These are phyloP conservation scores for Nephrotoma appendiculata DNA, from an alignment of 2,888 invertebrate genomes.

Conservation along the genomic window DNA sequence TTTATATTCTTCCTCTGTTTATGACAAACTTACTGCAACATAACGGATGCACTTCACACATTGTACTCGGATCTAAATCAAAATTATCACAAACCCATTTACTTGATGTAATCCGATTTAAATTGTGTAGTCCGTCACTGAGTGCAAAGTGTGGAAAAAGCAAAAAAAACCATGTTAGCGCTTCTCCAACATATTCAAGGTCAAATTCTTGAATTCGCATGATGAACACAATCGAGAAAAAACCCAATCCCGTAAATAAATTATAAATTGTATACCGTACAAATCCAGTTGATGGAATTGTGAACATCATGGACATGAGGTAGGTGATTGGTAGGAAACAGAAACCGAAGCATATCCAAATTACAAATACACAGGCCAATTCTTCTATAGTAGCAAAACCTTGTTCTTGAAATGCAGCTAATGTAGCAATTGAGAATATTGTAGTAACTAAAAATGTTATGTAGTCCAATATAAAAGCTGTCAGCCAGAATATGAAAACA, in stretches of 20 bases:
- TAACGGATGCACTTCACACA: background rate
- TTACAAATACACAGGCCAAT: slow-evolving; percentile 13
- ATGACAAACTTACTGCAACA: background rate
- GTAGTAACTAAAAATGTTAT: slow-evolving; percentile 51
- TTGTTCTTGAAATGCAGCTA: slow-evolving; percentile 49
- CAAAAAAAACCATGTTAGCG: slow-evolving; percentile 51
- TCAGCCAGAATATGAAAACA: slow-evolving; percentile 54
- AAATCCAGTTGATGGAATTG: slow-evolving; percentile 59
- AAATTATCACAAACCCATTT: background rate
- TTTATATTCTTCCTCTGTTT: too few relatives aligned
- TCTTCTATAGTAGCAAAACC: slow-evolving; percentile 29
- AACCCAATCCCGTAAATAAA: slow-evolving; percentile 55
- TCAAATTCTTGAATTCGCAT: slow-evolving; percentile 44
- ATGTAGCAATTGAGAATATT: slow-evolving; percentile 44
- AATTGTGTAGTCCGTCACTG: slow-evolving; percentile 30
- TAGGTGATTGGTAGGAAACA: slow-evolving; percentile 61
- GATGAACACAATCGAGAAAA: slow-evolving; percentile 53
- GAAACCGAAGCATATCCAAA: slow-evolving; percentile 40
- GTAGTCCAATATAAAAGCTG: slow-evolving; percentile 41
- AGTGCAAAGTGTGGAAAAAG: slow-evolving; percentile 56
- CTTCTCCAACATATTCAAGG: slow-evolving; percentile 40
- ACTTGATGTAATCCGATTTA: background rate
- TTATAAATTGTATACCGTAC: slow-evolving; percentile 57
- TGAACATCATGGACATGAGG: slow-evolving; percentile 51
- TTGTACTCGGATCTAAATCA: background rate